Conservation (phyloP, 2,888 invertebrate genomes). For the Elegia similella region DNA sequence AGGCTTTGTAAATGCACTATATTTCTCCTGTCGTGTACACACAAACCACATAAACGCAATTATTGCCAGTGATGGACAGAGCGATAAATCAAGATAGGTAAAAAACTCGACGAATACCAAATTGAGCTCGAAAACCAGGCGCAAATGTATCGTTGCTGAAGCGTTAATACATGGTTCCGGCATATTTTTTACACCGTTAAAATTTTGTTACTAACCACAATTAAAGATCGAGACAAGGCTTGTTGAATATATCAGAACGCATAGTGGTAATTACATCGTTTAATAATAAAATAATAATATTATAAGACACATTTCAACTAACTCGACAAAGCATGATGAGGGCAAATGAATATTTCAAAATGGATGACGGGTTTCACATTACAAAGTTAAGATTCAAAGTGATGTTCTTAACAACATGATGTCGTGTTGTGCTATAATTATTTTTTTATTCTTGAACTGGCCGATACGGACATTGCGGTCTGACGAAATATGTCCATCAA, state of each 20-base stretch:
- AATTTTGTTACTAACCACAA: conserved; percentile 3
- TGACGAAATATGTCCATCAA: background rate
- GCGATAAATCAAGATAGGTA: background rate
- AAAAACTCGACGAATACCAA: background rate
- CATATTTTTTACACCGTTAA: conserved; percentile 15
- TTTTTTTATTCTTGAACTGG: conserved; percentile 1
- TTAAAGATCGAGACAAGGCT: background rate
- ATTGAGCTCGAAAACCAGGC: background rate
- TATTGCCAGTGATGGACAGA: background rate
- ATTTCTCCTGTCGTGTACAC: background rate
- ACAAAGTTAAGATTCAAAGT: conserved; percentile 5
- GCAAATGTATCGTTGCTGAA: conserved; percentile 1
- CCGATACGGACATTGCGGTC: background rate
- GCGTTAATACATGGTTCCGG: conserved; percentile 11
- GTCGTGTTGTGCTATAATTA: conserved; percentile 9
- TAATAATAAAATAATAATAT: background rate
- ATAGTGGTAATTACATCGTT: background rate
- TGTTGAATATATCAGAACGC: background rate
- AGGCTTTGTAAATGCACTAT: conserved; percentile 29
- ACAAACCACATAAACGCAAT: background rate
- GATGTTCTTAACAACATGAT: conserved; percentile 5
- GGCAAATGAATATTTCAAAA: conserved; percentile 24
- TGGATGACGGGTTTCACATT: conserved; percentile 25
- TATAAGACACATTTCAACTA: background rate
- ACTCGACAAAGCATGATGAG: conserved; percentile 14